Evolutionary conservation across 1,140 invertebrate genomes (phyloP).

Genomic region (Aphelinus certus): DNA sequence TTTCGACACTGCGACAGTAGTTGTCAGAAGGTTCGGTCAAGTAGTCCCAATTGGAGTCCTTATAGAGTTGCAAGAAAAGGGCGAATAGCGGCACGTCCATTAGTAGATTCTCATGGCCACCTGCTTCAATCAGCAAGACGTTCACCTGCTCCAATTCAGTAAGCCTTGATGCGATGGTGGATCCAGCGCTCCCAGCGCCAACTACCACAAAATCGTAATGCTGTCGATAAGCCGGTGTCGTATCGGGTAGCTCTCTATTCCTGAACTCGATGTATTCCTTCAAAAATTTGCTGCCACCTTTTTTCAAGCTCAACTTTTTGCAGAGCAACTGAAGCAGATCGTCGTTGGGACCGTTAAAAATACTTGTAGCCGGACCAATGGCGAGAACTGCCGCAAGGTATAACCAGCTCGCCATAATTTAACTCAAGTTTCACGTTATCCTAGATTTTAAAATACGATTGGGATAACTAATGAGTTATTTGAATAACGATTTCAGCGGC

Average conservation of each 20-base stretch:
- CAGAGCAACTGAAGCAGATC: too few relatives aligned
- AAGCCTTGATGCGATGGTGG: slow-evolving; percentile 69
- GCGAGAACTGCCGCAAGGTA: too few relatives aligned
- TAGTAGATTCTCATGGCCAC: neutral
- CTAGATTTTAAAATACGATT: too few relatives aligned
- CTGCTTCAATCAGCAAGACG: slow-evolving; percentile 23
- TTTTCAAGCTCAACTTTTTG: too few relatives aligned
- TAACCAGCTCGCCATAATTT: too few relatives aligned
- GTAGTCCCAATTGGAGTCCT: slow-evolving; percentile 17
- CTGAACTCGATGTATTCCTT: too few relatives aligned
- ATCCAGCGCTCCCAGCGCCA: slow-evolving; percentile 79
- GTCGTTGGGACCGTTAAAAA: too few relatives aligned
- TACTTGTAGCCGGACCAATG: too few relatives aligned
- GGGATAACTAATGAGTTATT: too few relatives aligned
- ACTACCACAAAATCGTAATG: slow-evolving; percentile 74
- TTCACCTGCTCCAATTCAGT: neutral
- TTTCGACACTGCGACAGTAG: neutral
- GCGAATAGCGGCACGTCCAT: slow-evolving; percentile 15
- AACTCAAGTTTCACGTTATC: too few relatives aligned
- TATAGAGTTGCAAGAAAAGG: neutral
- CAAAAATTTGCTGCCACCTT: too few relatives aligned
- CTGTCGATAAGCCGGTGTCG: slow-evolving; percentile 44
- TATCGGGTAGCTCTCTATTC: slow-evolving; percentile 47
- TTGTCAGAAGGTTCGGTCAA: neutral
- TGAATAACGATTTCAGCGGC: too few relatives aligned